Base-by-base conservation (phyloP, 1,140 invertebrate species). In the Dolichoris vasculosae region DNA sequence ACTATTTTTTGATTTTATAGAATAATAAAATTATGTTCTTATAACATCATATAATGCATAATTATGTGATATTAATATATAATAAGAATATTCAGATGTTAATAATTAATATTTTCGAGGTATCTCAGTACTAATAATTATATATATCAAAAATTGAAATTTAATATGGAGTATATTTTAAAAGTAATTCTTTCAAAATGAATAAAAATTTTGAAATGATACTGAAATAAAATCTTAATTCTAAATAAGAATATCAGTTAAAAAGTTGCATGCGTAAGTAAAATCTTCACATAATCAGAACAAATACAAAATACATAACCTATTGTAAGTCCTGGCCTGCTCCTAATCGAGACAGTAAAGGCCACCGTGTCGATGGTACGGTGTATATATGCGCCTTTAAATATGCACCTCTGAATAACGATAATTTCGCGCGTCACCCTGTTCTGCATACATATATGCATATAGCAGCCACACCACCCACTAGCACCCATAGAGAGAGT, bases 311-410 rank as follows among this genome's bases (percentile, higher is more conserved):
- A 59, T 59, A 9, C 23, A 26, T 59, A 59, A 59, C 55, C 55
- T 59, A 20, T 59, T 26, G 55, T 13, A 9, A 59, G 32, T 40
- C 76, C 55, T 59, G 55, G 55, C 55, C 55, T 79, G 51, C n/a
- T 79, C 38, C 77, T 79, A 79, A 79, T 79, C 51, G 55, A 79
- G 76, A 13, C 51, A n/a, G 32, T 32, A 35, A 11, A 81, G 43
- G n/a, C 79, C 63, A 73, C 35, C 48, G 77, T 64, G 78, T 69
- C 78, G 78, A 81, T 81, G 78, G 59, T n/a, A 32, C 40, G 40
- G 46, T 23, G 26, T 26, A 64, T 55, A 79, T 79, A 63, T 46
- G n/a, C 35, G 51, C 78, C 59, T 63, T 80, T 80, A 64, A 64
- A 69, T 82, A 82, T 69, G 63, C 63, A 43, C 51, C 40, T 32